Evolutionary conservation across 2,113 vertebrate genomes (phyloP), one percentile per base, ranked within the genome.

Genomic region (Xenus cinereus): DNA sequence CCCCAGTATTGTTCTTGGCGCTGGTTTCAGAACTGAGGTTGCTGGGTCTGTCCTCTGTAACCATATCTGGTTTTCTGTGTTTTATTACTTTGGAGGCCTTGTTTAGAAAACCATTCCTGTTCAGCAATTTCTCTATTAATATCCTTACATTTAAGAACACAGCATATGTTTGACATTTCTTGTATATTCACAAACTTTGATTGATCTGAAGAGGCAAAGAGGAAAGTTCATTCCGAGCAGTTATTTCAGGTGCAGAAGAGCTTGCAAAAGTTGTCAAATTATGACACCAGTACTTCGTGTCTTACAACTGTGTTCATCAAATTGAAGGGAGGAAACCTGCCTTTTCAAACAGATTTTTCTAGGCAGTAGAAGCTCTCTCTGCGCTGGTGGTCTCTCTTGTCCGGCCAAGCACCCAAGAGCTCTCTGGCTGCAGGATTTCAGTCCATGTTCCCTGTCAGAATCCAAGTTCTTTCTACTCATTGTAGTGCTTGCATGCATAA

Each of bases 1-100:
- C 90, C 57, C 59, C 54, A 9, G 9, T 63, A 12, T 86, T 94
- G 37, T 37, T 89, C 68, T 90, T 97, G 96, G 96, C 90, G 4
- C 68, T 33, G 51, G n/a, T 71, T 54, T 67, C 79, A 75, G 68
- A 80, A n/a, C 56, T 78, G 87, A 71, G 85, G 72, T 80, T 86
- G 21, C 85, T 90, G 83, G 68, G 22, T 84, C 92, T 81, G n/a
- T 84, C 60, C 56, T 67, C 51, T 90, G 43, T 77, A 72, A 84
- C 60, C 60, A 78, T 64, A 69, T 77, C 69, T 96, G 82, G 21
- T 54, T 86, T 95, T 93, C 82, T 94, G 53, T 43, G 48, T 79
- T 90, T 84, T 86, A 89, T 95, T 81, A 32, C 56, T 91, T 85
- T 56, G 35, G 51, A 91, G 46, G 30, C 56, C 64, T 87, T 27